Base-by-base conservation (phyloP, 2,888 invertebrate species). In the Dexiosoma caninum region DNA sequence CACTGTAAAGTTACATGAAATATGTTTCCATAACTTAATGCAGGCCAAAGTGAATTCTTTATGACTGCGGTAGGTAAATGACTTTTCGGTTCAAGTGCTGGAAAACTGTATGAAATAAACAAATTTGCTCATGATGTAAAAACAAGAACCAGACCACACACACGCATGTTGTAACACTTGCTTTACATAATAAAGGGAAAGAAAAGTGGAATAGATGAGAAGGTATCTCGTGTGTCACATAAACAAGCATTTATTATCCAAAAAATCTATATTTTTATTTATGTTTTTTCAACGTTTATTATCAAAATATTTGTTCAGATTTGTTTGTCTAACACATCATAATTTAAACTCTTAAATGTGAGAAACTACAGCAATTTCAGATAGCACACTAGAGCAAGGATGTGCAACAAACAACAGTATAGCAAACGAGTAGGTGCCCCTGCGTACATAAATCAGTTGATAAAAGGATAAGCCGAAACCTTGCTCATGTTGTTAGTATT, bases 11-110 rank as follows among this genome's bases (percentile, higher is more conserved):
- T 10, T 51, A 32, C 46, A 67, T 40, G 37, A 80, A 71, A 76
- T 76, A 69, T 49, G 44, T 27, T 72, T 27, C 23, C 49, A 27
- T 51, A 57, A 64, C 16, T 14, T 44, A 59, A 59, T 16, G 32
- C 32, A 3, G 16, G 21, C 30, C 10, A 42, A 4, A 27, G 5
- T 19, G 53, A 42, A 42, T 42, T 55, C 21, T 1, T 8, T 40
- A n/a, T 62, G 46, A 14, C 75, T 75, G 76, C 57, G 77, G 81
- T 81, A 77, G 81, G 76, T 76, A 67, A 81, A 77, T 76, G 55
- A 76, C 35, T 67, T 62, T 60, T 60, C 7, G 12, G 27, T 70
- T 67, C 71, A 77, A 81, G 77, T 77, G 60, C 46, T 59, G 35
- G 32, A 32, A 67, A 66, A 70, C 53, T 71, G 12, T 51, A 30